A percentile compares a stretch with the other conserved stretches of the same genome.
Conservation (phyloP, 2,888 invertebrate species). For the Trissolcus japonicus region DNA sequence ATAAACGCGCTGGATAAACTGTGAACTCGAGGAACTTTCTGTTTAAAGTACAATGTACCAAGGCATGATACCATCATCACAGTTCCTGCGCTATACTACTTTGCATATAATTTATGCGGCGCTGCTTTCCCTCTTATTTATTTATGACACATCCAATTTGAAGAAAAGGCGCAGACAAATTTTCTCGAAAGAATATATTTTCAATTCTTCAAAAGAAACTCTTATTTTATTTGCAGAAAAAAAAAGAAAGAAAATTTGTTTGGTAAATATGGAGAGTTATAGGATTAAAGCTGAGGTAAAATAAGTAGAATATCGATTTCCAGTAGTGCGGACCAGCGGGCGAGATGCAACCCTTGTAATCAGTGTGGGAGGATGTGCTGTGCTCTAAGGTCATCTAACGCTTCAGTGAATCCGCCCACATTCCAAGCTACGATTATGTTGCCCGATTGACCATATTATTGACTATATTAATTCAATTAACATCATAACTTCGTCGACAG, state of each 20-base stretch:
- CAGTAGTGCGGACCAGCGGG: constrained; percentile 17
- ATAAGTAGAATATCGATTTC: constrained; percentile 33
- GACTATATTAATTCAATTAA: constrained; percentile 1
- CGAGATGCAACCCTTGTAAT: constrained; percentile 13
- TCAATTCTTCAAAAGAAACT: no score
- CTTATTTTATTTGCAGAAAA: neutral
- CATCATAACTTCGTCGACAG: neutral
- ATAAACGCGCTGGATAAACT: constrained; percentile 61
- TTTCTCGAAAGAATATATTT: no score
- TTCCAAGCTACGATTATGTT: constrained; percentile 15
- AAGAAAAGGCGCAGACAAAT: no score
- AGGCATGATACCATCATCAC: constrained; percentile 30
- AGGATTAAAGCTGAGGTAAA: constrained; percentile 10
- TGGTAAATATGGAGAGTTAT: neutral
- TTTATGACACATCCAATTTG: neutral
- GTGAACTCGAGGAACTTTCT: constrained; percentile 52
- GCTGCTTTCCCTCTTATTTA: constrained; percentile 18
- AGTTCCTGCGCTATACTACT: constrained; percentile 5
- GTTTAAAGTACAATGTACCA: constrained; percentile 46
- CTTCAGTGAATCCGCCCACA: constrained; percentile 22
- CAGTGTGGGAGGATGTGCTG: constrained; percentile 17
- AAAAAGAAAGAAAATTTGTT: neutral
- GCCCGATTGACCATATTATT: constrained; percentile 15
- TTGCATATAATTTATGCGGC: constrained; percentile 28
- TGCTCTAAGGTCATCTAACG: constrained; percentile 45